Evolutionary conservation across 1,140 invertebrate species (phyloP), one percentile per base, ranked within the genome.

Genomic region (Nymphalis io): DNA sequence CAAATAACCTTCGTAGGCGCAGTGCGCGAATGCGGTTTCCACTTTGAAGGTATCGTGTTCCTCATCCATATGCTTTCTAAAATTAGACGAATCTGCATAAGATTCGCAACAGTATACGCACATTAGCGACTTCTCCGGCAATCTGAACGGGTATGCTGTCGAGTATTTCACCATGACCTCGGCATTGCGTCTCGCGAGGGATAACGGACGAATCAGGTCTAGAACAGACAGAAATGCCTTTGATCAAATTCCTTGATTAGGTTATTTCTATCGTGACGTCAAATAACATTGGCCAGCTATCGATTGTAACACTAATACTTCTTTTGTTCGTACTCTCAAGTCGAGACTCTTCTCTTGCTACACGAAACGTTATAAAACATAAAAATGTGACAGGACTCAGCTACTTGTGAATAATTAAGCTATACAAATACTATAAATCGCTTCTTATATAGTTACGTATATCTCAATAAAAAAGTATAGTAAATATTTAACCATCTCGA

Each of bases 141-240:
- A 76, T 51, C 82, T 76, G 78, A 88, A 88, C 8, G 85, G 84
- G 66, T 82, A 85, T 12, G 73, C 80, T 13, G 84, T 88, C 12
- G 83, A 64, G 64, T 85, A 73, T 68, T 70, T 60, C 65, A 88
- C 57, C 48, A 88, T 74, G 33, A 82, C 68, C 65, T 74, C 70
- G 16, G 82, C 83, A 76, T 88, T 88, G 44, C 70, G 73, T 61
- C 76, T 79, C 48, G 76, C 79, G 62, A 70, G 51, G 42, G 64
- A 63, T 69, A 78, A 63, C 68, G 74, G 60, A 70, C 67, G 63
- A 60, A 74, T 58, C 53, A 60, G 63, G 72, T 83, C 85, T 87
- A 87, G 70, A 87, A 87, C 83, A 87, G 76, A 87, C 81, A 84
- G 77, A 84, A 84, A 87, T 77, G 74, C 63, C 75, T 69, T 60